A percentile compares a stretch with the other conserved stretches of the same genome.
These are phyloP conservation scores for Bombus difficillimus DNA, from an alignment of 1,140 invertebrate genomes.

Conservation along the genomic window DNA sequence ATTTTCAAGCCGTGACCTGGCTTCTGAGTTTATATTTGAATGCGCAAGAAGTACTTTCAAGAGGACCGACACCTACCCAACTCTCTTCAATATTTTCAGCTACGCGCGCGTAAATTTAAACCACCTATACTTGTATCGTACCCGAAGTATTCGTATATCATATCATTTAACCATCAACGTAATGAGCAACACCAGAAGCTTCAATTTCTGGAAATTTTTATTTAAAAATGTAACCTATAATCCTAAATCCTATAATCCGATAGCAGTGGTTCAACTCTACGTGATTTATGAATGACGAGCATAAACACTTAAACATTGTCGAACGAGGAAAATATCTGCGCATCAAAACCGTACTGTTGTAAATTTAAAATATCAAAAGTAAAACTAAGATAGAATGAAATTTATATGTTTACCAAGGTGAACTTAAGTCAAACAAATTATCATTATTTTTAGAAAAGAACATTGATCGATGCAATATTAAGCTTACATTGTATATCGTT, in stretches of 20 bases:
- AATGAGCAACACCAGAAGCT: background rate
- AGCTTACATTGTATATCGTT: background rate
- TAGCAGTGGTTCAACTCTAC: no score
- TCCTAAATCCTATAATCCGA: background rate
- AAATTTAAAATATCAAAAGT: background rate
- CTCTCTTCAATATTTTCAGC: slow-evolving; percentile 52
- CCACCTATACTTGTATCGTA: background rate
- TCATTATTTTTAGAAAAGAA: background rate
- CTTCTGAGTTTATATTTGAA: slow-evolving; percentile 64
- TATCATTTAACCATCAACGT: background rate
- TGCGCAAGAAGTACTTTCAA: slow-evolving; percentile 45
- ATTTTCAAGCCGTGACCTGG: slow-evolving; percentile 71
- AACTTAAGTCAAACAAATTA: background rate
- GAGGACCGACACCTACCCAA: slow-evolving; percentile 35
- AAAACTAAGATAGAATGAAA: background rate
- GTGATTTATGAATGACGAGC: background rate
- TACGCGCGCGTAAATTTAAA: slow-evolving; percentile 50
- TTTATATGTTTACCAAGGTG: background rate
- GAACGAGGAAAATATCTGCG: background rate
- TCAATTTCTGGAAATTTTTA: background rate
- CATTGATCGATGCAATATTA: no score
- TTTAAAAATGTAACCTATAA: background rate
- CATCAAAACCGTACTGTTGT: background rate
- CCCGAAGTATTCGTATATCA: background rate
- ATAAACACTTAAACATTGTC: background rate